These are phyloP conservation scores for Mastigias papua DNA, from an alignment of 30 jellyfish, hydroid and myxozoan genomes.

Conservation along the genomic window DNA sequence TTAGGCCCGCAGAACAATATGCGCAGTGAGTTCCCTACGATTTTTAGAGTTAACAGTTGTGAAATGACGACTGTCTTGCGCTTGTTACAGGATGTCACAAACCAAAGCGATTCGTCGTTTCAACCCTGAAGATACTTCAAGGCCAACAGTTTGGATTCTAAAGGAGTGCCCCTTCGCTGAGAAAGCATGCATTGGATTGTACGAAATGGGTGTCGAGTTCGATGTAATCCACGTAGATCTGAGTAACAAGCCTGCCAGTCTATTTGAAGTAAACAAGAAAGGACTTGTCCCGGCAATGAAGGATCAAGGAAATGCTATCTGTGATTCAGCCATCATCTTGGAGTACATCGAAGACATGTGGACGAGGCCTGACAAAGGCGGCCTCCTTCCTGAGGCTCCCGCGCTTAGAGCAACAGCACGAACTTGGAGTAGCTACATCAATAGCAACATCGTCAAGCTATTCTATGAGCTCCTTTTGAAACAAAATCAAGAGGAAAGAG, in stretches of 20 bases:
- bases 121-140: conserved; percentile 31
- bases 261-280: conserved; percentile 68
- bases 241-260: conserved; percentile 66
- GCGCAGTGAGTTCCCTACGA: no score
- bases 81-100: no score
- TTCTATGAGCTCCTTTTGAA: conserved; percentile 36
- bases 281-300: conserved; percentile 85
- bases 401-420: conserved; percentile 66
- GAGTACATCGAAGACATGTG: conserved; percentile 81
- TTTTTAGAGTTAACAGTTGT: no score
- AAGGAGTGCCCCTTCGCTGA: conserved; percentile 78
- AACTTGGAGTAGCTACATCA: conserved; percentile 46
- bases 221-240: conserved; percentile 58
- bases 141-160: conserved; percentile 64
- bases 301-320: conserved; percentile 58
- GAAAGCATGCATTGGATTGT: conserved; percentile 45
- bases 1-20: no score
- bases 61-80: no score
- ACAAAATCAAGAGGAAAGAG: conserved; percentile 23
- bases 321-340: conserved; percentile 56
- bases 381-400: conserved; percentile 52
- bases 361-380: conserved; percentile 24
- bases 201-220: conserved; percentile 57
- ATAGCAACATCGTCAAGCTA: neutral
- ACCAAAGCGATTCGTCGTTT: conserved; percentile 29